phyloP scores from a whole-genome alignment of 1,140 invertebrate species.

The Nymphalis io region DNA sequence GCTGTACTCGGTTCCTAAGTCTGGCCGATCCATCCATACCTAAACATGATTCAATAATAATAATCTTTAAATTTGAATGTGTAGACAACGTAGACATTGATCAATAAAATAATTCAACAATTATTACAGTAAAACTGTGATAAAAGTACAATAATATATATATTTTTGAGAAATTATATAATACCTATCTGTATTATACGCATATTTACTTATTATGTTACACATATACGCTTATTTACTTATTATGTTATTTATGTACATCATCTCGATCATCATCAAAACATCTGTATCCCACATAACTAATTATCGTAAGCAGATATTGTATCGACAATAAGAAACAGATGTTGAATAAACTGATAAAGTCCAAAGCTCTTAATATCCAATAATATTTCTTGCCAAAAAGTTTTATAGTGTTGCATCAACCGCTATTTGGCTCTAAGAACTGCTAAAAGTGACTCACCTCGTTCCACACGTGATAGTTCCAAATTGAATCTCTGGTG shows the following conservation, averaged over 20 bases:
- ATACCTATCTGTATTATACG: too few species aligned
- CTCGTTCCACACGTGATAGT: constrained; percentile 98
- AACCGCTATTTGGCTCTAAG: background rate
- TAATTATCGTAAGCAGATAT: constrained; percentile 6
- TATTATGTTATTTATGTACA: too few species aligned
- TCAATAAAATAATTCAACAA: too few species aligned
- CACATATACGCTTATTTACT: too few species aligned
- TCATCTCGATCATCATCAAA: background rate
- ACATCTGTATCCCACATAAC: background rate
- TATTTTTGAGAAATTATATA: background rate
- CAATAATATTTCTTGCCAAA: constrained; percentile 20
- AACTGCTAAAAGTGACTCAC: constrained; percentile 57
- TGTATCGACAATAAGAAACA: constrained; percentile 15
- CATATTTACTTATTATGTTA: too few species aligned
- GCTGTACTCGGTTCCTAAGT: constrained; percentile 88
- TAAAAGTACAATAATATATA: background rate
- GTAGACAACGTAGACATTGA: too few species aligned
- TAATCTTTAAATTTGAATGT: background rate
- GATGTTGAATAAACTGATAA: constrained; percentile 31
- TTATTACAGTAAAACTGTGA: background rate
- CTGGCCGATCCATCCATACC: constrained; percentile 93
- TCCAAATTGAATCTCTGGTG: constrained; percentile 94
- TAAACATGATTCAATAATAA: constrained; percentile 31
- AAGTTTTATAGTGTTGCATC: constrained; percentile 8
- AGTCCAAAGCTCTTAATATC: constrained; percentile 8